phyloP scores from a whole-genome alignment of 2,888 invertebrate genomes.

The Cryptocephalus primarius region DNA sequence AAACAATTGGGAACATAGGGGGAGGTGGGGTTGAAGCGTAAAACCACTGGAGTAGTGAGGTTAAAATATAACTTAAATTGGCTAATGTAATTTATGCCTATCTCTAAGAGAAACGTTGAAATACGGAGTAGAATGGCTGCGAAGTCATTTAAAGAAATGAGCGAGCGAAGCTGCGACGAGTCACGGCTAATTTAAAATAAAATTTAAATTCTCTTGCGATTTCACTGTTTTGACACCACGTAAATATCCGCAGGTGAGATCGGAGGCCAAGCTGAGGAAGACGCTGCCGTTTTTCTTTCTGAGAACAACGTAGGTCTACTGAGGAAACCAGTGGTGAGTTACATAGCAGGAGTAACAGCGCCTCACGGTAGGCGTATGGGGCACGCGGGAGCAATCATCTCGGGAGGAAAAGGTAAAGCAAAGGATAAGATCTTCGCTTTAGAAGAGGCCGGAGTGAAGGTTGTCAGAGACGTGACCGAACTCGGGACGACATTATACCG shows the following conservation, averaged over 20 bases:
- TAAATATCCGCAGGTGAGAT: constrained; percentile 43
- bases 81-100: too few species aligned
- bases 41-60: too few species aligned
- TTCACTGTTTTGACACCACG: too few species aligned
- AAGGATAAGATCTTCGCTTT: constrained; percentile 19
- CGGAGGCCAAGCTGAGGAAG: constrained; percentile 93
- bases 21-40: too few species aligned
- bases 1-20: too few species aligned
- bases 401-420: constrained; percentile 67
- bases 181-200: too few species aligned
- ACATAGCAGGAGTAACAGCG: constrained; percentile 94
- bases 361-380: constrained; percentile 98
- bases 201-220: too few species aligned
- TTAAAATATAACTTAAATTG: too few species aligned
- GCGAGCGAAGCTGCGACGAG: too few species aligned
- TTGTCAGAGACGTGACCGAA: constrained; percentile 14
- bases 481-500: constrained; percentile 15
- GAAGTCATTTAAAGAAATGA: too few species aligned
- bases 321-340: constrained; percentile 92
- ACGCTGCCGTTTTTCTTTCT: constrained; percentile 79
- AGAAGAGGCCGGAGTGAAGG: constrained; percentile 16
- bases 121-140: too few species aligned
- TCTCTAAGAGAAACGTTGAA: too few species aligned
- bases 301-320: constrained; percentile 66
- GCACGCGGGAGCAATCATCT: constrained; percentile 97